Percentiles rank a stretch among this genome's conserved stretches.
Conservation (phyloP, 2,888 invertebrate genomes). For the Cantharis nigra region DNA sequence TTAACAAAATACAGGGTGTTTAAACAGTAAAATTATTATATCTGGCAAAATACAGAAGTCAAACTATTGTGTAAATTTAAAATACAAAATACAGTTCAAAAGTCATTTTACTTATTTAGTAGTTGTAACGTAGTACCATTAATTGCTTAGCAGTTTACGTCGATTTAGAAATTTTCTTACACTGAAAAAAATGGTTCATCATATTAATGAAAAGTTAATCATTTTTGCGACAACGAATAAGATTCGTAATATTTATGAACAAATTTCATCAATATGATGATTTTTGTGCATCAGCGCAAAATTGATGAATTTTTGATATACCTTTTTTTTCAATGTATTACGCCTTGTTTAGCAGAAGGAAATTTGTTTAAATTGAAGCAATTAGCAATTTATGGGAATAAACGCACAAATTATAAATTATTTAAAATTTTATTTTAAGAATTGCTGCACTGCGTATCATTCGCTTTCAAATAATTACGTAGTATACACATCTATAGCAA, state of each 20-base stretch:
- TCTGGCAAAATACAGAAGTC: neutral
- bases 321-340: too few relatives aligned
- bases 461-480: neutral
- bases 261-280: too few relatives aligned
- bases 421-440: neutral
- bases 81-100: neutral
- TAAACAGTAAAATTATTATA: neutral
- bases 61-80: neutral
- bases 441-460: neutral
- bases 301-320: too few relatives aligned
- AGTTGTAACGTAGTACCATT: neutral
- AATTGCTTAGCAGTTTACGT: neutral
- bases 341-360: neutral
- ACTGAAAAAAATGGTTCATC: too few relatives aligned
- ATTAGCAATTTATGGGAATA: neutral
- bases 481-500: neutral
- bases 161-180: neutral
- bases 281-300: too few relatives aligned
- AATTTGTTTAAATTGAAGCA: neutral
- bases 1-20: neutral
- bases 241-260: too few relatives aligned
- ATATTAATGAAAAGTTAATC: too few relatives aligned
- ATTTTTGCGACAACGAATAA: too few relatives aligned
- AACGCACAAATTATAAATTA: neutral
- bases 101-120: neutral